These are phyloP conservation scores for Malaclemys terrapin DNA, from an alignment of 2,113 vertebrate species.

Conservation along the genomic window DNA sequence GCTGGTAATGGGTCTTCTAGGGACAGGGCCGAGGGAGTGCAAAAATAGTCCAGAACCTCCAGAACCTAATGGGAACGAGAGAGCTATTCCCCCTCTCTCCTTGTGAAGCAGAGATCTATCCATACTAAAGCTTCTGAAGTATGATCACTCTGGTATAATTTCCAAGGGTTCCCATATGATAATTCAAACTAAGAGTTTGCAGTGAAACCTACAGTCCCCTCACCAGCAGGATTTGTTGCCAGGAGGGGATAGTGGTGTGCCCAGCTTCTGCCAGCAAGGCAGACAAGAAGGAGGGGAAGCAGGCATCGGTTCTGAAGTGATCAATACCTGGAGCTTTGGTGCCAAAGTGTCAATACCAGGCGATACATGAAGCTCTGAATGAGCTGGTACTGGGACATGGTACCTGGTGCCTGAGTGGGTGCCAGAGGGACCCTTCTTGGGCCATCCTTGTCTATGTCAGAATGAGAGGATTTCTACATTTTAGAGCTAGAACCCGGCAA, in stretches of 20 bases:
- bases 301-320: background rate
- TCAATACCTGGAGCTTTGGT: background rate
- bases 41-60: accelerated
- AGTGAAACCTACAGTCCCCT: background rate
- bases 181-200: too few relatives aligned
- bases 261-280: background rate
- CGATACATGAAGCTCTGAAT: background rate
- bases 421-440: background rate
- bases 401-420: background rate
- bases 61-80: background rate
- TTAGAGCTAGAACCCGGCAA: background rate
- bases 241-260: background rate
- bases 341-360: background rate
- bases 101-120: background rate
- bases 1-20: background rate
- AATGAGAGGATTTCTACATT: background rate
- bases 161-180: too few relatives aligned
- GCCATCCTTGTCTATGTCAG: background rate
- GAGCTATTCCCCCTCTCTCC: background rate
- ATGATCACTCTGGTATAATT: too few relatives aligned
- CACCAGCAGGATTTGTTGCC: background rate
- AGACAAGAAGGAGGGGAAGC: background rate
- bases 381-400: background rate
- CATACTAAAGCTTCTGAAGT: too few relatives aligned
- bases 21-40: background rate